Evolutionary conservation across 2,888 invertebrate species (phyloP), one percentile per base, ranked within the genome.

Genomic region (Athripsodes cinereus): DNA sequence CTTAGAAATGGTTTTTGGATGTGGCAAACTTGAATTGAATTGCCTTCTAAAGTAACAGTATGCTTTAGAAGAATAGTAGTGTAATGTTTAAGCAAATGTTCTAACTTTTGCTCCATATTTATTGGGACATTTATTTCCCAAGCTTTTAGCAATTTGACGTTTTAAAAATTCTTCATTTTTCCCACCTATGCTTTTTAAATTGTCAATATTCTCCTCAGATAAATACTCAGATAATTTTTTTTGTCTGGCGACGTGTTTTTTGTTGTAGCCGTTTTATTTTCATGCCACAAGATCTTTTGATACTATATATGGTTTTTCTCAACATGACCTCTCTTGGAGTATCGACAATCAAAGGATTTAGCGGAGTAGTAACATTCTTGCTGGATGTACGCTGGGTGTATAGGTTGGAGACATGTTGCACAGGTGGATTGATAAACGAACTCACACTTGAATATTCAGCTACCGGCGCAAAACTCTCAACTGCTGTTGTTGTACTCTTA

Each of bases 1-100:
- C 34, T 62, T 66, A 22, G 48, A 52, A 18, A 68, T 55, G 5
- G 68, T 68, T 46, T 60, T 65, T 5, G 65, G 61, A 59, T 68
- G 67, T 22, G 68, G 68, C 8, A 68, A 57, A 49, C 65, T 63
- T 3, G 60, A 62, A 44, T 65, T 40, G 62, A 69, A 68, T n/a
- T 58, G 62, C 51, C 62, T 59, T 8, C 66, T 59, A 1, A 68
- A 64, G 63, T 66, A 68, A 11, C 26, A 22, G 50, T 67, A 66
- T 2, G 67, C 68, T 52, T 59, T 59, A n/a, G 66, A 66, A 16
- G 65, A 65, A 40, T 65, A 63, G 62, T 64, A 67, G 55, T 67
- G 59, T 20, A 67, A 53, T 1, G 66, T 66, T 6, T 65, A 40
- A 5, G 66, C 66, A 62, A 67, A 67, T 26, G 57, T 53, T 57